These are phyloP conservation scores for Omphaloscelis lunosa DNA, from an alignment of 2,888 invertebrate species.

Conservation along the genomic window DNA sequence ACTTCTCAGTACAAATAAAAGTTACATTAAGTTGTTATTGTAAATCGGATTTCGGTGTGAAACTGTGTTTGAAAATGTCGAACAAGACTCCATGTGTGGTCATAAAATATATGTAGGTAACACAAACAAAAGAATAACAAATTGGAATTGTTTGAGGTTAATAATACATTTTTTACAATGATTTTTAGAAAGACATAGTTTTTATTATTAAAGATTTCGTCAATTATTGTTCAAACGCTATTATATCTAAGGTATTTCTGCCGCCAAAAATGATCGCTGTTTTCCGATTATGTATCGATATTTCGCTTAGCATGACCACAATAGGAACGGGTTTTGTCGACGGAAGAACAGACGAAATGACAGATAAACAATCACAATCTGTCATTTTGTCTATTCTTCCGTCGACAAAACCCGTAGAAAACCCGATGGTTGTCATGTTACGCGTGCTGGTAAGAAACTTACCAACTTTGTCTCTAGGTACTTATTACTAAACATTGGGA, in stretches of 20 bases:
- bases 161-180: not conserved
- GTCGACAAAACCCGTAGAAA: too few species aligned
- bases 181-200: not conserved
- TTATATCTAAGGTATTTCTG: not conserved
- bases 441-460: not conserved
- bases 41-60: slow-evolving; percentile 4
- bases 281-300: not conserved
- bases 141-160: not conserved
- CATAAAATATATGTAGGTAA: too few species aligned
- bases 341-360: too few species aligned
- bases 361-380: too few species aligned
- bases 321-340: too few species aligned
- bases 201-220: not conserved
- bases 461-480: not conserved
- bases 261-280: not conserved
- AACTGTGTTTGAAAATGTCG: slow-evolving; percentile 17
- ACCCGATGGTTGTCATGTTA: too few species aligned
- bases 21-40: slow-evolving; percentile 14
- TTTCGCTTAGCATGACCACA: not conserved
- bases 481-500: not conserved
- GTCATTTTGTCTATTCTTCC: too few species aligned
- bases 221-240: not conserved
- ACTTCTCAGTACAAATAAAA: slow-evolving; percentile 19
- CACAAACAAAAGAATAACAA: not conserved
- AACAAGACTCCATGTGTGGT: not conserved